Evolutionary conservation across 2,888 invertebrate genomes (phyloP), one percentile per base, ranked within the genome.

Genomic region (Platypus cylindrus): DNA sequence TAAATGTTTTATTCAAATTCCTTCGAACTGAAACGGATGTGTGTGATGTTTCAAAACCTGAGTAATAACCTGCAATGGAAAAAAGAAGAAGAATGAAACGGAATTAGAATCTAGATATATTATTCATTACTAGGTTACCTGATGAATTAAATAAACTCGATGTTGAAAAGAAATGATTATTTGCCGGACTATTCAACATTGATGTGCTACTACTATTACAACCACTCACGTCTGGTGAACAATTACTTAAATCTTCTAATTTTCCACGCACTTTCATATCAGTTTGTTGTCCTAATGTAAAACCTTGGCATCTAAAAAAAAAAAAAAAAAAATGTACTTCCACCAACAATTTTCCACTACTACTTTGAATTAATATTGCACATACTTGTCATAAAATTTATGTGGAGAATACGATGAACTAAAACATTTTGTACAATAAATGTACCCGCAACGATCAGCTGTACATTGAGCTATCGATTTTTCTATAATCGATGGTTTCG

Each of bases 381-480:
- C 40, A 33, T 18, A 60, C 38, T 48, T 48, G 40, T 61, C 59
- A 27, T 46, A 41, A 45, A 61, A 61, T 36, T 55, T 45, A 32
- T 55, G 51, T 3, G 59, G 57, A 13, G 50, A 48, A 17, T 45
- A 47, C 1, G 59, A 51, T 30, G 48, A 54, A 40, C 59, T 58
- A 5, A 47, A 43, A 45, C 61, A 61, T 20, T 50, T 49, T 20
- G 46, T 45, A 41, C 61, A 61, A 37, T 49, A 53, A 33, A 60
- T 60, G 38, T 54, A 56, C 5, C 58, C 56, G 36, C 61, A 61
- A 8, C 40, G 38, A 12, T 45, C 22, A 31, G 51, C 48, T 34
- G 51, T 53, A 34, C 61, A 61, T 32, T 60, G 59, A 15, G 51
- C 53, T 23, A 61, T 55, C 34, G 47, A 51, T 24, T 49, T 52